Base-by-base conservation (phyloP, 2,113 vertebrate species). In the Notothenia rossii region DNA sequence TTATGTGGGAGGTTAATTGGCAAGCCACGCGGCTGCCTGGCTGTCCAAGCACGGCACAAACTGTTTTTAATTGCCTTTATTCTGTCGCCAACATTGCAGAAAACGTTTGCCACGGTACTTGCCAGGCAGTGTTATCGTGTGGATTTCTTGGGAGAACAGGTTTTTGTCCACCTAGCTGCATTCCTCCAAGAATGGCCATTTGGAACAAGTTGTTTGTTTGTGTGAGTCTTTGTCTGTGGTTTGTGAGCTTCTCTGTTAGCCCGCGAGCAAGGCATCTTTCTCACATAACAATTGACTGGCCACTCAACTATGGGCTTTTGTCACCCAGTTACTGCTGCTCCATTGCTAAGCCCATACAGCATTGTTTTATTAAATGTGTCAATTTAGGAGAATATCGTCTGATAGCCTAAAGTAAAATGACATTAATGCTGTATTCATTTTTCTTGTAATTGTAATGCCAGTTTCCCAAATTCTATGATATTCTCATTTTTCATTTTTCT, bases 161-260 rank as follows among this genome's bases (percentile, higher is more conserved):
- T 72, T 89, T 90, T 88, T 92, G 93, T 92, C 88, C 87, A 91
- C 79, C 83, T 86, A 67, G 88, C 46, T 81, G 85, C 89, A 94
- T 94, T 94, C 91, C 89, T 69, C 17, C 55, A 60, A 60, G 75
- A 82, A 76, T 46, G 72, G 50, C 88, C 88, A 87, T 85, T 80
- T 78, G 40, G 73, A 82, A 93, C 91, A 95, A 95, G 61, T 70
- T 78, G 82, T 15, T 71, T 33, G 72, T 75, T 50, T 94, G 91
- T 92, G 82, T 65, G 54, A 72, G 87, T 72, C 93, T 91, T 92
- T 92, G 90, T 94, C 88, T 81, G 58, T 7, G 73, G 48, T 82
- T 75, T 89, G 82, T 79, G 88, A 72, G 91, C 60, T 60, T 71
- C 82, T 92, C 83, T 91, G 89, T 94, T 82, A 72, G 86, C 66